Conservation (phyloP, 1,140 invertebrate species). For the Diorhabda carinulata region DNA sequence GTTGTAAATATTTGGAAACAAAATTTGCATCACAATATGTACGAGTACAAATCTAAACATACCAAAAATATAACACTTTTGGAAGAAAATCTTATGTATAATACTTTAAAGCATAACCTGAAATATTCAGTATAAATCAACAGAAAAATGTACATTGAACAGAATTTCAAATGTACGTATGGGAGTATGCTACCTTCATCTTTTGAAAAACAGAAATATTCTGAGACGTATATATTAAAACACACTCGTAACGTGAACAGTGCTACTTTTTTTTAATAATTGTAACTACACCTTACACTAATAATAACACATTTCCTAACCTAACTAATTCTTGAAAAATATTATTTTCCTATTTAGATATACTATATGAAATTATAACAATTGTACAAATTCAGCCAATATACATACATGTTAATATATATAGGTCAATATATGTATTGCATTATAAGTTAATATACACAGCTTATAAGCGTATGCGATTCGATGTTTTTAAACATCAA, state of each 20-base stretch:
- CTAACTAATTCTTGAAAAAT: conserved; percentile 27
- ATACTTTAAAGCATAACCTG: conserved; percentile 1
- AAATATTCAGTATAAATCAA: neutral
- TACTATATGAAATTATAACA: conserved; percentile 49
- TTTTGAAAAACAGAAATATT: neutral
- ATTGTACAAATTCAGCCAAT: conserved; percentile 47
- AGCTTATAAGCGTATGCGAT: conserved; percentile 45
- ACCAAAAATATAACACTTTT: neutral
- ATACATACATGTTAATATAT: conserved; percentile 38
- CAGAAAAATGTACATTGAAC: neutral
- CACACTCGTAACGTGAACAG: conserved; percentile 10
- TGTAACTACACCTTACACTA: conserved; percentile 31
- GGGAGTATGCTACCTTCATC: neutral
- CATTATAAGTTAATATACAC: conserved; percentile 47
- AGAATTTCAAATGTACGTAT: neutral
- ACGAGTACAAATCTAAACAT: neutral
- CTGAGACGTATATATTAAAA: neutral
- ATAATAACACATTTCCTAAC: conserved; percentile 39
- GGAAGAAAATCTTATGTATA: conserved; percentile 3
- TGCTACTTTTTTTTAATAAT: conserved; percentile 24
- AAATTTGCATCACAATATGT: neutral
- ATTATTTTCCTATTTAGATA: conserved; percentile 39
- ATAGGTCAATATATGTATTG: conserved; percentile 37
- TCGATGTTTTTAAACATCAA: conserved; percentile 20
- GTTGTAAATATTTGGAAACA: neutral